Percentiles rank a stretch among this genome's conserved stretches.
These are phyloP conservation scores for Eulemur macaco DNA, from an alignment of 2,113 vertebrate genomes.

Conservation along the genomic window DNA sequence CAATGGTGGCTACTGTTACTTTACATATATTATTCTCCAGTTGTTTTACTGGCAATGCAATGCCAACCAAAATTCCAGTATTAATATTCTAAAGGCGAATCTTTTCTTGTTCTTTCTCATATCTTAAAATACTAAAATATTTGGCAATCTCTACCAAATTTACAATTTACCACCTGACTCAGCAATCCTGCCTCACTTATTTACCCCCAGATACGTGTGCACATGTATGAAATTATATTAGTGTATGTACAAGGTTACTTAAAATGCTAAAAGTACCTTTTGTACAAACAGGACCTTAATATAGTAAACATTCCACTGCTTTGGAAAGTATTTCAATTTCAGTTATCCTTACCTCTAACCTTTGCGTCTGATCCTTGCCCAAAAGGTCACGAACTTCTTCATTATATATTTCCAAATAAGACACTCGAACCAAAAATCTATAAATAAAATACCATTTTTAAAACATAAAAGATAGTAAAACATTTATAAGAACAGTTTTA, in stretches of 20 bases:
- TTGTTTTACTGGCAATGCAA: not conserved
- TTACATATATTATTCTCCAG: not conserved
- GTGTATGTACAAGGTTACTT: not conserved
- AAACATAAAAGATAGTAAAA: not conserved
- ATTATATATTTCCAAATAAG: conserved; percentile 99
- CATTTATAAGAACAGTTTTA: not conserved
- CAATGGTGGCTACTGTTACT: not conserved
- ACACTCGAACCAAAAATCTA: conserved; percentile 98
- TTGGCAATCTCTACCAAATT: not conserved
- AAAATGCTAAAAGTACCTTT: conserved; percentile 38
- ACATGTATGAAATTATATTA: not conserved
- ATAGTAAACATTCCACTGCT: not conserved
- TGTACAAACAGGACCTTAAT: not conserved
- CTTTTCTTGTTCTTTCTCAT: not conserved
- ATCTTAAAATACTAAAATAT: not conserved
- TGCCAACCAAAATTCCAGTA: not conserved
- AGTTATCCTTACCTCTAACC: conserved; percentile 91
- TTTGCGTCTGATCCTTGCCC: conserved; percentile 97
- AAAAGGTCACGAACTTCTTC: conserved; percentile 97
- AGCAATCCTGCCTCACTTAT: not conserved
- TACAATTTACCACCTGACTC: not conserved
- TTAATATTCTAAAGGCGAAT: not conserved
- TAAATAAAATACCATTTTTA: conserved; percentile 51
- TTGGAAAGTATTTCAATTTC: not conserved
- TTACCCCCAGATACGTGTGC: not conserved